Evolutionary conservation across 2,113 vertebrate species (phyloP), one percentile per base, ranked within the genome.

Genomic region (Neotragus pygmaeus): DNA sequence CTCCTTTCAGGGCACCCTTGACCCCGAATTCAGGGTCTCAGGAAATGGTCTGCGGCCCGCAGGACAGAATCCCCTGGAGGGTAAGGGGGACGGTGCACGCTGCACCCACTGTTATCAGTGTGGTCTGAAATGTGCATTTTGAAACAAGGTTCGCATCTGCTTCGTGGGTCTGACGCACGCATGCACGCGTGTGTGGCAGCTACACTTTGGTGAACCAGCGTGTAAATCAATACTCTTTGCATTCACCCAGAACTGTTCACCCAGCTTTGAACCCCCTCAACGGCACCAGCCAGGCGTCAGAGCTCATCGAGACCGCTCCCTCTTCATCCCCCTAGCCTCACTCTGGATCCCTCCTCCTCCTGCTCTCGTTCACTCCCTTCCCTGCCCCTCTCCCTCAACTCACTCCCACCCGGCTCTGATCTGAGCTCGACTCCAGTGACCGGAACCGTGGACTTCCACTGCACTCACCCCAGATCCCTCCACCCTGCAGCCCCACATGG

Each of bases 161-260:
- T 53, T 53, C 9, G 3, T 19, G n/a, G 43, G 55, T 27, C 33
- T 62, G 2, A 14, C 0, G 8, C 27, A 51, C 1, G 25, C 17
- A 45, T 12, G 25, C 30, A 7, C 3, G 1, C 2, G 2, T 1
- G 1, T 4, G 1, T 12, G 5, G 13, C 13, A 14, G 49, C 55
- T 39, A 10, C 8, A 0, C 23, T 30, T 53, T 51, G 57, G 33
- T 7, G 53, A 21, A 13, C 47, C 6, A 11, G 9, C 11, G 0
- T 0, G 33, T 39, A 21, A 30, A 9, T 28, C 53, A 23, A 13
- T 16, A 7, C 27, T 64, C 25, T 36, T 12, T 33, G 21, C 51
- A 6, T 43, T 51, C 53, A 81, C 8, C 5, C 28, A 45, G 55
- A 17, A 10, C 8, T 16, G 30, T 27, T 19, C 28, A 58, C 27